phyloP scores from a whole-genome alignment of 2,113 vertebrate species.

The Percina caprodes region DNA sequence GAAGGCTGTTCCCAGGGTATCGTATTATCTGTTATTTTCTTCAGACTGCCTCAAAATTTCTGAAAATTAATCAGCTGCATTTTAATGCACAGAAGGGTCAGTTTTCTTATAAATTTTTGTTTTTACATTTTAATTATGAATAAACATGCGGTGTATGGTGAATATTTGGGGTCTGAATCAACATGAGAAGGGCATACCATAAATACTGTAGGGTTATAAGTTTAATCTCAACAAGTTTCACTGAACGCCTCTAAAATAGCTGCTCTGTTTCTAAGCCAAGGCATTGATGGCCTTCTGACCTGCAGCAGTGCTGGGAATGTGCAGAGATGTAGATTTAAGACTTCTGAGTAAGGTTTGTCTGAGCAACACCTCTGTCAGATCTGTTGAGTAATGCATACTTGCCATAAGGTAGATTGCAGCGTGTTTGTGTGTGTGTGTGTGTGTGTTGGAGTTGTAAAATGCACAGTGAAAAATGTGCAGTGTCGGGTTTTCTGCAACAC shows the following conservation, averaged over 20 bases:
- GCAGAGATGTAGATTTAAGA: constrained; percentile 19
- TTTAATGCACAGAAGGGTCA: not conserved
- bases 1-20: not conserved
- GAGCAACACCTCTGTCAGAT: constrained; percentile 7
- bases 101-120: too few relatives aligned
- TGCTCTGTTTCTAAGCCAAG: constrained; percentile 17
- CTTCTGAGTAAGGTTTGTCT: not conserved
- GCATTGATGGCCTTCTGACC: constrained; percentile 26
- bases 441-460: not conserved
- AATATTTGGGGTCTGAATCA: not conserved
- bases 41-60: not conserved
- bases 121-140: not conserved
- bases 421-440: too few relatives aligned
- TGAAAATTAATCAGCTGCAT: not conserved
- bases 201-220: not conserved
- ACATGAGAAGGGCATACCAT: not conserved
- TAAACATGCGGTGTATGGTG: not conserved
- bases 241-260: constrained; percentile 29
- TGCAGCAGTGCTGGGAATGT: constrained; percentile 7
- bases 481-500: not conserved
- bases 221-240: not conserved
- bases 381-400: not conserved
- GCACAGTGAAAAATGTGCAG: constrained; percentile 9
- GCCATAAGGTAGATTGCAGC: not conserved
- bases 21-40: not conserved